phyloP scores from a whole-genome alignment of 1,140 invertebrate genomes.

The Harpegnathos saltator region DNA sequence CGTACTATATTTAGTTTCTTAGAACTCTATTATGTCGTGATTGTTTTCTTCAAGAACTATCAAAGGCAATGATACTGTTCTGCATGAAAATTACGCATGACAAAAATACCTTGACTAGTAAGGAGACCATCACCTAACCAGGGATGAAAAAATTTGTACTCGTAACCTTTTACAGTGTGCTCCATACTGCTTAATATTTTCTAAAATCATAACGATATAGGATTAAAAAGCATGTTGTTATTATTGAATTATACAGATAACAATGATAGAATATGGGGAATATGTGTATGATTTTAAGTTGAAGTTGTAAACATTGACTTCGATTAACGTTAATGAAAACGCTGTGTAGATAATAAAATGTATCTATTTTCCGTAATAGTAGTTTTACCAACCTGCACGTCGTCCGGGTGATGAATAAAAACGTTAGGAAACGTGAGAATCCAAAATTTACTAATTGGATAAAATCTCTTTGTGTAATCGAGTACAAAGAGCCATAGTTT shows the following conservation, averaged over 20 bases:
- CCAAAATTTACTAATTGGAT: slow-evolving; percentile 75
- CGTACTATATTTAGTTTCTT: too few relatives aligned
- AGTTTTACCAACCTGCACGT: slow-evolving; percentile 74
- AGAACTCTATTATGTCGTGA: too few relatives aligned
- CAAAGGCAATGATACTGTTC: too few relatives aligned
- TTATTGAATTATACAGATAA: too few relatives aligned
- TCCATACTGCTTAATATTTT: slow-evolving; percentile 81
- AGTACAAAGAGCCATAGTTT: slow-evolving; percentile 63
- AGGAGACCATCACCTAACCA: slow-evolving; percentile 90
- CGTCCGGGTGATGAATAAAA: slow-evolving; percentile 75
- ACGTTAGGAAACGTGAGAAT: slow-evolving; percentile 36
- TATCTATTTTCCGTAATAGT: too few relatives aligned
- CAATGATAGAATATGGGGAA: too few relatives aligned
- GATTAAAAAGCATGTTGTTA: not conserved
- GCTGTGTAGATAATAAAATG: not conserved
- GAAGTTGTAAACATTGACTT: too few relatives aligned
- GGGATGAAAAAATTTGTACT: slow-evolving; percentile 87
- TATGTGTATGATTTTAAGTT: too few relatives aligned
- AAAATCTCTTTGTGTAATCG: slow-evolving; percentile 64
- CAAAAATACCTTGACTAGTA: slow-evolving; percentile 81
- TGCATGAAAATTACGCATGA: not conserved
- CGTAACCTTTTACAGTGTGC: slow-evolving; percentile 88
- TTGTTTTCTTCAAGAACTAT: too few relatives aligned
- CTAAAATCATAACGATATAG: slow-evolving; percentile 59
- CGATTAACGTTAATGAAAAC: too few relatives aligned